Percentiles rank a stretch among this genome's conserved stretches.
phyloP scores from a whole-genome alignment of 23 tunicate species.

The Diplosoma virens region DNA sequence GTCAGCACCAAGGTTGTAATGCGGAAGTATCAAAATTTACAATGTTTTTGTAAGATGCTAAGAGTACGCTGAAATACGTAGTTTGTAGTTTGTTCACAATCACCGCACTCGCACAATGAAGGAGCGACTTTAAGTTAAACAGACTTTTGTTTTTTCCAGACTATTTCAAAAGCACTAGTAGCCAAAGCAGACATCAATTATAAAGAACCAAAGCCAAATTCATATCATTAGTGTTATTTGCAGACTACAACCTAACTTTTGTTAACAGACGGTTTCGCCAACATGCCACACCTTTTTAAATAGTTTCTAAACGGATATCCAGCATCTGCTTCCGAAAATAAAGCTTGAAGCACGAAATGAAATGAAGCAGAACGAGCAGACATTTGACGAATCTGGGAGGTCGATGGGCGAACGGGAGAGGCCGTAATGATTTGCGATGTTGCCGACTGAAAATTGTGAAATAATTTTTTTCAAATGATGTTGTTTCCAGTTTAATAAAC shows the following conservation, averaged over 20 bases:
- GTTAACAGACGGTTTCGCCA: not conserved
- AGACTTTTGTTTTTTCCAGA: no score
- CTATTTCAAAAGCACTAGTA: no score
- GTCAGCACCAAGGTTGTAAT: no score
- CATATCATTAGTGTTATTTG: not conserved
- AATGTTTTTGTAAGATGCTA: no score
- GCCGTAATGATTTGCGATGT: conserved; percentile 30
- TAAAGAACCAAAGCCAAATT: conserved; percentile 1
- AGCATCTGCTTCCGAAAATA: conserved; percentile 72
- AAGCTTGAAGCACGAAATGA: conserved; percentile 48
- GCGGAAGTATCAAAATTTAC: no score
- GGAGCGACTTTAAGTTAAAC: no score
- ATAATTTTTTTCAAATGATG: not conserved
- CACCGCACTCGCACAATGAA: no score
- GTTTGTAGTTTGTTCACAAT: no score
- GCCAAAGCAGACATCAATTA: no score
- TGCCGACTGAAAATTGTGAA: conserved; percentile 33
- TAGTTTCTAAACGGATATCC: conserved; percentile 79
- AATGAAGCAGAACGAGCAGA: conserved; percentile 78
- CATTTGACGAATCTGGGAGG: conserved; percentile 77
- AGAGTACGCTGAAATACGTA: no score
- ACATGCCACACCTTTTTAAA: conserved; percentile 26
- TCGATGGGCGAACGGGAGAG: conserved; percentile 51
- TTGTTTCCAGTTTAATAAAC: not conserved
- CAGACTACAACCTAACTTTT: not conserved